These are phyloP conservation scores for Crossaster papposus DNA, from an alignment of 53 echinoderm and acorn worm genomes.

Conservation along the genomic window DNA sequence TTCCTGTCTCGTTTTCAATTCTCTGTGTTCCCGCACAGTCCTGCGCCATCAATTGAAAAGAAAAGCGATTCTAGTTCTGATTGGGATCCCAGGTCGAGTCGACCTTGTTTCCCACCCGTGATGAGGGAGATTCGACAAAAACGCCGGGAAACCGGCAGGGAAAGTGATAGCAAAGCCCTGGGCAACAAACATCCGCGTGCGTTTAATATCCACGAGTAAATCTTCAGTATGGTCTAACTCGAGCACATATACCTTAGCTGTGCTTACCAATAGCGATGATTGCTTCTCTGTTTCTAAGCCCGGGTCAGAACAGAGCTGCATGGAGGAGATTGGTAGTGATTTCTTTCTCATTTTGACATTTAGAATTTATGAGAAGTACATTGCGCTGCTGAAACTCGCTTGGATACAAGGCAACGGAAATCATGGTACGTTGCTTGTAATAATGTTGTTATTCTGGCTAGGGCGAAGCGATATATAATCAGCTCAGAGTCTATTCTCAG, in stretches of 20 bases:
- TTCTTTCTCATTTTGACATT: not conserved
- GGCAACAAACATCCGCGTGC: conserved; percentile 16
- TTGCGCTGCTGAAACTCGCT: not conserved
- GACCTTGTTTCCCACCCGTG: not conserved
- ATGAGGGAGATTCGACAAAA: not conserved
- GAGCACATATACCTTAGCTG: not conserved
- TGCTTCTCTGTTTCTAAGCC: not conserved
- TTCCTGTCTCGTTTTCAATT: not conserved
- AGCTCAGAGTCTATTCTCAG: not conserved
- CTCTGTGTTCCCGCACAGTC: not conserved
- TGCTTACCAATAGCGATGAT: not conserved
- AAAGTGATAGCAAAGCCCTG: not conserved
- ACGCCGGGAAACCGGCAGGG: not conserved
- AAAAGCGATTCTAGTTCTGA: not conserved
- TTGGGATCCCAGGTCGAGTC: too few relatives aligned
- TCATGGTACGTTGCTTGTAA: not conserved
- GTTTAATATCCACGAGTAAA: conserved; percentile 55
- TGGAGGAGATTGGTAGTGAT: not conserved
- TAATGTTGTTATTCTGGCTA: not conserved
- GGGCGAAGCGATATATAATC: conserved; percentile 17
- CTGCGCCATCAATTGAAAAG: not conserved
- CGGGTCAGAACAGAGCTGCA: not conserved
- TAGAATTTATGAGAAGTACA: not conserved
- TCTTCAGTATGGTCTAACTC: not conserved
- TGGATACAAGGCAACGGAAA: not conserved